Conservation (phyloP, 2,888 invertebrate genomes). For the Sepioteuthis lessoniana region DNA sequence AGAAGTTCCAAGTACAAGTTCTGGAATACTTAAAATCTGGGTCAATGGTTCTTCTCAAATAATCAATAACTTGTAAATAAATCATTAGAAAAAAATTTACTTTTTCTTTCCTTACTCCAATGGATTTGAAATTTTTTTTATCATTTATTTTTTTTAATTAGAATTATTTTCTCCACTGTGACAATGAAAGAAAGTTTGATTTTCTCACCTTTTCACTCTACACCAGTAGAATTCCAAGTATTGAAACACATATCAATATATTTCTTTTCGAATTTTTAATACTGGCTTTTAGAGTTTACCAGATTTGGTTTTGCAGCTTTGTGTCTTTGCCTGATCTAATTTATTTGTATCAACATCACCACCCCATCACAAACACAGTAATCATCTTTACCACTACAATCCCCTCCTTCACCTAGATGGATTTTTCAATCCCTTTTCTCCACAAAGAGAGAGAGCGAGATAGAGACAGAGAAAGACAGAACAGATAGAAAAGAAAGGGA, state of each 20-base stretch:
- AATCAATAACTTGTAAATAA: constrained; percentile 12
- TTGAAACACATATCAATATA: background rate
- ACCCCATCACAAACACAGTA: background rate
- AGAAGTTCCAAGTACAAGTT: constrained; percentile 33
- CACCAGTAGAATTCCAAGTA: background rate
- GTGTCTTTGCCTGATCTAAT: background rate
- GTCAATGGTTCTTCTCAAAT: background rate
- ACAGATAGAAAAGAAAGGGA: too few species aligned
- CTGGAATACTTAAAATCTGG: constrained; percentile 33
- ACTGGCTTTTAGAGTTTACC: background rate
- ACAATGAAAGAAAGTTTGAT: background rate
- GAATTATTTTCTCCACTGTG: background rate
- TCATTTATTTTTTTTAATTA: background rate
- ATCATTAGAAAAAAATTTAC: constrained; percentile 33
- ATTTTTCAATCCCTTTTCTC: background rate
- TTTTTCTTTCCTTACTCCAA: background rate
- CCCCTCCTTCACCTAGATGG: background rate
- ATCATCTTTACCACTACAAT: too few species aligned
- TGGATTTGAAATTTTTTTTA: background rate
- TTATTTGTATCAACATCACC: background rate
- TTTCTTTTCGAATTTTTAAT: background rate
- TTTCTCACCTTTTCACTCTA: background rate
- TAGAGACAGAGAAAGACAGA: background rate
- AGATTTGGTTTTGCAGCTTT: background rate
- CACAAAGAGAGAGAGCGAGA: too few species aligned